These are phyloP conservation scores for Cheirogaleus medius DNA, from an alignment of 2,113 vertebrate genomes.

Conservation along the genomic window DNA sequence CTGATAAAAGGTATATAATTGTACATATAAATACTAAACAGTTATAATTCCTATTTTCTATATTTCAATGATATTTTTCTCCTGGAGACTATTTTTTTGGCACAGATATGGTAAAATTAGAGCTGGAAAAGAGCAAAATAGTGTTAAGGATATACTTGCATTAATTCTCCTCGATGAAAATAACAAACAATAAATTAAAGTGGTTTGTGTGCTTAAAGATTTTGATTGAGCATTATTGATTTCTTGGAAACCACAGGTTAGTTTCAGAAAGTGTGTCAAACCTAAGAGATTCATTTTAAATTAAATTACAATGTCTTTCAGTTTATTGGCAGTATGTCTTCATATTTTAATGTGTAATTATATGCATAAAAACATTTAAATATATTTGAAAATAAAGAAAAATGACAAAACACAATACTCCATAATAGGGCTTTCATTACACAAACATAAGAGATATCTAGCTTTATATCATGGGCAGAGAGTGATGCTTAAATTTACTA, in stretches of 20 bases:
- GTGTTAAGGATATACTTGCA: background rate
- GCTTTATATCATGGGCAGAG: background rate
- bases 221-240: background rate
- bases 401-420: background rate
- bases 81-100: background rate
- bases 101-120: background rate
- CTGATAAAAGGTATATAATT: background rate
- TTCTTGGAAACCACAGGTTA: background rate
- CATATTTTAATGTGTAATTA: background rate
- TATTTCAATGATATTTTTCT: background rate
- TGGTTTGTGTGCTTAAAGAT: background rate
- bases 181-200: background rate
- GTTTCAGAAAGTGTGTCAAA: background rate
- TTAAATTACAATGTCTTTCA: conserved; percentile 43
- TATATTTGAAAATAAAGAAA: conserved; percentile 35
- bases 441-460: background rate
- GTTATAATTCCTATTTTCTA: background rate
- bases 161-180: background rate
- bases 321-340: background rate
- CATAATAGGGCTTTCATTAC: background rate
- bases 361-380: background rate
- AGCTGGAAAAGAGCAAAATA: background rate
- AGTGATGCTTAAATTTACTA: background rate
- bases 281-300: background rate
- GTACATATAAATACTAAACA: background rate